phyloP scores from a whole-genome alignment of 2,113 vertebrate species.

The Scopus umbretta region DNA sequence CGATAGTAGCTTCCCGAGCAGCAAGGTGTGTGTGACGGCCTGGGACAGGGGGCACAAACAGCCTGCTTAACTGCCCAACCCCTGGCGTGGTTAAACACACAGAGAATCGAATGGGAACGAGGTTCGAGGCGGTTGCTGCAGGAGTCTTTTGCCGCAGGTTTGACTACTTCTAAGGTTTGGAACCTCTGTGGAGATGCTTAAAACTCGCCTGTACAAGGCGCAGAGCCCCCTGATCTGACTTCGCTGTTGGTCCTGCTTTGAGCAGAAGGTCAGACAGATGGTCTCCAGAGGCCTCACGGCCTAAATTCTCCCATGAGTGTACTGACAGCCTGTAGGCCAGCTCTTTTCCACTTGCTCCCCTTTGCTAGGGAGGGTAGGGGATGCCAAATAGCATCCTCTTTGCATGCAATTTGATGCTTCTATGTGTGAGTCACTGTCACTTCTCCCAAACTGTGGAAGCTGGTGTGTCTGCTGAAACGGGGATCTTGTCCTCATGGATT shows the following conservation, averaged over 20 bases:
- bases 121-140: neutral
- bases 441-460: neutral
- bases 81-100: neutral
- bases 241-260: neutral
- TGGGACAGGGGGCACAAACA: rapidly evolving
- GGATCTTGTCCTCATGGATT: neutral
- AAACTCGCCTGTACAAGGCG: neutral
- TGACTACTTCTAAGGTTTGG: neutral
- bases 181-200: neutral
- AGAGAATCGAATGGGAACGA: rapidly evolving
- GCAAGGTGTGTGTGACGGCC: neutral
- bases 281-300: neutral
- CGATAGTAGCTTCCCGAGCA: rapidly evolving
- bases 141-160: neutral
- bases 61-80: neutral
- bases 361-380: neutral
- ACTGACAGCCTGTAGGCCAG: neutral
- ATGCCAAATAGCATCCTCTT: neutral
- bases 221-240: neutral
- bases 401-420: neutral
- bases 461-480: neutral
- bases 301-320: neutral
- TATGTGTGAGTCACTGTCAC: rapidly evolving
- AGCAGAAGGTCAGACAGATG: neutral
- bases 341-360: neutral